A percentile compares a stretch with the other conserved stretches of the same genome.
These are phyloP conservation scores for Eolophus roseicapilla DNA, from an alignment of 2,113 vertebrate species.

Conservation along the genomic window DNA sequence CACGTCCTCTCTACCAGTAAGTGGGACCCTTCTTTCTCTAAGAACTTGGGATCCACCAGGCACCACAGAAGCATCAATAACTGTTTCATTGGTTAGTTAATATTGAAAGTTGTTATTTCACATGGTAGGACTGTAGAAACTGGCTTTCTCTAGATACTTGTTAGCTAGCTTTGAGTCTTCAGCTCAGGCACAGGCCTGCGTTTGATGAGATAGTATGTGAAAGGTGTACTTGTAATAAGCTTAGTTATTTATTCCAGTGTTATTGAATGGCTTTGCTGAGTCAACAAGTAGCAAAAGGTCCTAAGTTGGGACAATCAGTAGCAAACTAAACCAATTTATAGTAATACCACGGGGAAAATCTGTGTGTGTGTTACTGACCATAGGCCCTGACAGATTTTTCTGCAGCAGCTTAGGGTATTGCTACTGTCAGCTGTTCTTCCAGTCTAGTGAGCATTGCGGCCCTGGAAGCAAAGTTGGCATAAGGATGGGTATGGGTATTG, in stretches of 20 bases:
- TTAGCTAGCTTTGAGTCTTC: background rate
- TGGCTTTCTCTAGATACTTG: background rate
- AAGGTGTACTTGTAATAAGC: background rate
- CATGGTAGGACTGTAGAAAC: background rate
- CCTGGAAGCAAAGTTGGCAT: background rate
- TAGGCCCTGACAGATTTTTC: background rate
- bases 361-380: background rate
- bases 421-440: background rate
- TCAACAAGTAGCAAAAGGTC: background rate
- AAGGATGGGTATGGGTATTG: background rate
- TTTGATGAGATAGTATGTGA: background rate
- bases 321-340: background rate
- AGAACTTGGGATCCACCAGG: background rate
- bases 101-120: background rate
- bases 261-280: background rate
- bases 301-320: background rate
- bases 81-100: background rate
- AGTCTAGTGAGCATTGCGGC: background rate
- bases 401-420: background rate
- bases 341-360: background rate
- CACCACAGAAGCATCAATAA: background rate
- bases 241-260: background rate
- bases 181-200: background rate
- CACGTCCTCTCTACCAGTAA: constrained; percentile 87
- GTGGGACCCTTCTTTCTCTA: constrained; percentile 27